Evolutionary conservation across 2,888 invertebrate genomes (phyloP).

Genomic region (Venusia cambrica): DNA sequence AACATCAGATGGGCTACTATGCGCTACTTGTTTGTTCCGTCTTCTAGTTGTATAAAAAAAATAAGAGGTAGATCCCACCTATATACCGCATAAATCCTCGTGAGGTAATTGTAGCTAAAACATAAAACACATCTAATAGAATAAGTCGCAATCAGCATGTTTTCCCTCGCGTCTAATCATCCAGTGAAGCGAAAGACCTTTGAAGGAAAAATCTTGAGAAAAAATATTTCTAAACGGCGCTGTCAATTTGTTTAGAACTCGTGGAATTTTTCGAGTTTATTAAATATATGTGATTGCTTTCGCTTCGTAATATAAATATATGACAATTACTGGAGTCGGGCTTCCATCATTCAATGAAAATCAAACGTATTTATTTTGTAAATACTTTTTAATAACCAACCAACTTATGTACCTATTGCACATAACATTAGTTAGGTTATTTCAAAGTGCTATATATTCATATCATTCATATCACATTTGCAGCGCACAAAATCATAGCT

Average conservation of each 20-base stretch:
- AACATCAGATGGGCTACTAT: too few species aligned
- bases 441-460: too few species aligned
- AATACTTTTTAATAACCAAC: conserved; percentile 8
- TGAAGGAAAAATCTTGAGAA: conserved; percentile 5
- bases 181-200: conserved; percentile 11
- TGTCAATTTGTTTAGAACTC: neutral
- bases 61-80: too few species aligned
- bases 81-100: too few species aligned
- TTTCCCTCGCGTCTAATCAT: conserved; percentile 11
- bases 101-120: too few species aligned
- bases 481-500: too few species aligned
- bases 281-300: conserved; percentile 6
- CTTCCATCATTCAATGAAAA: conserved; percentile 3
- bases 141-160: conserved; percentile 8
- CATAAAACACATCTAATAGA: neutral
- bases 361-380: conserved; percentile 8
- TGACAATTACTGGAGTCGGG: conserved; percentile 2
- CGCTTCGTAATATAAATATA: conserved; percentile 5
- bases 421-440: too few species aligned
- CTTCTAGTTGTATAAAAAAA: too few species aligned
- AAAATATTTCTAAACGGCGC: neutral
- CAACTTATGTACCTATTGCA: too few species aligned
- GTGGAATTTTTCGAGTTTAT: conserved; percentile 1
- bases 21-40: too few species aligned
- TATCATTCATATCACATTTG: too few species aligned